Base-by-base conservation (phyloP, 2,888 invertebrate species). In the Marronus borbonicus region DNA sequence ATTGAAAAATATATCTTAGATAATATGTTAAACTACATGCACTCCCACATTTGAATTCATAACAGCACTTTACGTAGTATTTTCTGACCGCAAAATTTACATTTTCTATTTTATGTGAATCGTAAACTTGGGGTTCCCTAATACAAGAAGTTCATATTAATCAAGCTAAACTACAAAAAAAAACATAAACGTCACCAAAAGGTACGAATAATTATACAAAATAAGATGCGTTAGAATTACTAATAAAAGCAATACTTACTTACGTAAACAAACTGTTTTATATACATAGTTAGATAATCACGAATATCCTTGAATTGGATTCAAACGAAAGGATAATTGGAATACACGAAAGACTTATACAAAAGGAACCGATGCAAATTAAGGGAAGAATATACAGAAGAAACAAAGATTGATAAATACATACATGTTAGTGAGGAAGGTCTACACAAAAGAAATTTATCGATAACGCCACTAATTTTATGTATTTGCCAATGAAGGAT, bases 301-400 rank as follows among this genome's bases (percentile, higher is more conserved):
- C 28, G 1, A 31, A 62, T n/a, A 62, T 62, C 62, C 62, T 62
- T 62, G 62, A 62, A 62, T 62, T 12, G 31, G 12, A 31, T 31
- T 10, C 62, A n/a, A 62, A 31, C 31, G 62, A 62, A 62, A 62
- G 62, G 4, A 62, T 62, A 62, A 10, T 24, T 62, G 62, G 62
- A 62, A 62, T 62, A 31, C 14, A 55, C 24, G 20, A 7, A 31
- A 62, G 62, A 24, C 1, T 28, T 62, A n/a, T 8, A 24, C 60
- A 60, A 20, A 62, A 62, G 28, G 14, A 60, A 60, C 28, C 12
- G 12, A 31, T 62, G 31, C 8, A 62, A 62, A 62, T 55, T 17
- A 55, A 17, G 20, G 55, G 2, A n/a, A n/a, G 55, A n/a, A 55
- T 55, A n/a, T 17, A n/a, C 20, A 55, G 5, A 55, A 55, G n/a